These are phyloP conservation scores for Chrysogorgia sp. DNA, from an alignment of 92 coral and sea anemone genomes.

Conservation along the genomic window DNA sequence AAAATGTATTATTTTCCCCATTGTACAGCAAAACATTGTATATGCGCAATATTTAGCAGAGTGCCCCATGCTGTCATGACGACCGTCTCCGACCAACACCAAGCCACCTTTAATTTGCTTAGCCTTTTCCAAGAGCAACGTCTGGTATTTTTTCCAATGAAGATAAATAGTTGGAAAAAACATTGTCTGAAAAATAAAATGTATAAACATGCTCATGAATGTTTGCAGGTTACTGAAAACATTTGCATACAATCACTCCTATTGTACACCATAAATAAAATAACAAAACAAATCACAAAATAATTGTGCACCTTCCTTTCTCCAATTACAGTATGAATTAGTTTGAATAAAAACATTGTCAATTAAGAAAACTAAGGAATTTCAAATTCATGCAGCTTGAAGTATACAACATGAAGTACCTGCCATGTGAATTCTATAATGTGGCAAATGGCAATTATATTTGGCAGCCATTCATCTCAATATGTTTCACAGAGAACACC, in stretches of 20 bases:
- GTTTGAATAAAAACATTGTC: neutral
- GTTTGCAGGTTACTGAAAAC: neutral
- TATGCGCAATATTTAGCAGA: conserved; percentile 26
- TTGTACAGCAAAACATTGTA: conserved; percentile 7
- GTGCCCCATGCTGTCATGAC: conserved; percentile 23
- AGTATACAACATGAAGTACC: too few species aligned
- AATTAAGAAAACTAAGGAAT: neutral
- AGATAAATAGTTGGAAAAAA: conserved; percentile 21
- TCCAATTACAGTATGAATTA: neutral
- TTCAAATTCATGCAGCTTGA: neutral
- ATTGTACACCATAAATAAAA: too few species aligned
- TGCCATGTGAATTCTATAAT: too few species aligned
- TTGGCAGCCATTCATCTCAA: too few species aligned
- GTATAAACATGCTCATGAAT: neutral
- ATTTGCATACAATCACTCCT: neutral
- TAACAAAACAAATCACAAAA: neutral
- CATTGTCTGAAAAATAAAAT: neutral
- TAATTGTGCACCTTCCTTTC: neutral
- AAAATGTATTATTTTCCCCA: conserved; percentile 17
- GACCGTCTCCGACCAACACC: conserved; percentile 23
- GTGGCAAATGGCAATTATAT: too few species aligned
- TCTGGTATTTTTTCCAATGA: conserved; percentile 3
- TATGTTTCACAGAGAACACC: too few species aligned
- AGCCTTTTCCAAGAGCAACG: neutral
- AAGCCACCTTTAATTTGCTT: conserved; percentile 6